Evolutionary conservation across 2,888 invertebrate genomes (phyloP).

Genomic region (Ferrisia virgata): DNA sequence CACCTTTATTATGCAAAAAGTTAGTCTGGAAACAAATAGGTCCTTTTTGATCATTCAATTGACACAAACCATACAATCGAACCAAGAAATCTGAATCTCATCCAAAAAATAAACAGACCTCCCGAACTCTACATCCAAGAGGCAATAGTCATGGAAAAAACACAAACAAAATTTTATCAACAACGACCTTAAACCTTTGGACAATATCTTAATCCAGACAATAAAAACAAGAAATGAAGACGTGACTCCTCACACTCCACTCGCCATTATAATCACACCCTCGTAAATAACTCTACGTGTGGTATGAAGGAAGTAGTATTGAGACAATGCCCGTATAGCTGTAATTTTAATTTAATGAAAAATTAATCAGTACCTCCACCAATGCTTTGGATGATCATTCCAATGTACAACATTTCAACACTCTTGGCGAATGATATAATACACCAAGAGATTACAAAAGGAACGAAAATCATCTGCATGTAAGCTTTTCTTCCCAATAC

Average conservation of each 20-base stretch:
- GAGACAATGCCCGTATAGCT: no score
- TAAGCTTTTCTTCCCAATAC: not conserved
- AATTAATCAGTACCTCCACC: not conserved
- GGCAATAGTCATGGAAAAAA: not conserved
- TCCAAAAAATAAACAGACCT: not conserved
- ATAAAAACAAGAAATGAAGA: no score
- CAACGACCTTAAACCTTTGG: no score
- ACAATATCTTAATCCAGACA: no score
- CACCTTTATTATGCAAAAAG: no score
- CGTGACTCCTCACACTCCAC: no score
- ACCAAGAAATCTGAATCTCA: not conserved
- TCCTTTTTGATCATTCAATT: not conserved
- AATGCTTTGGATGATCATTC: constrained; percentile 24
- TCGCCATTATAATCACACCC: no score
- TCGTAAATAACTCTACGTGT: no score
- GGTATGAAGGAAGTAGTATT: no score
- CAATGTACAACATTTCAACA: not conserved
- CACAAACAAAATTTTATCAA: no score
- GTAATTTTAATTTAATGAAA: not conserved
- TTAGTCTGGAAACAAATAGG: no score
- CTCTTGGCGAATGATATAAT: not conserved
- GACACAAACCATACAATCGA: not conserved
- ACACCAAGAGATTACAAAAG: constrained; percentile 10
- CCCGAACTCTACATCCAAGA: not conserved
- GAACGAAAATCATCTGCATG: not conserved